Evolutionary conservation across 2,888 invertebrate genomes (phyloP), one percentile per base, ranked within the genome.

Genomic region (Heteromurus nitidus): DNA sequence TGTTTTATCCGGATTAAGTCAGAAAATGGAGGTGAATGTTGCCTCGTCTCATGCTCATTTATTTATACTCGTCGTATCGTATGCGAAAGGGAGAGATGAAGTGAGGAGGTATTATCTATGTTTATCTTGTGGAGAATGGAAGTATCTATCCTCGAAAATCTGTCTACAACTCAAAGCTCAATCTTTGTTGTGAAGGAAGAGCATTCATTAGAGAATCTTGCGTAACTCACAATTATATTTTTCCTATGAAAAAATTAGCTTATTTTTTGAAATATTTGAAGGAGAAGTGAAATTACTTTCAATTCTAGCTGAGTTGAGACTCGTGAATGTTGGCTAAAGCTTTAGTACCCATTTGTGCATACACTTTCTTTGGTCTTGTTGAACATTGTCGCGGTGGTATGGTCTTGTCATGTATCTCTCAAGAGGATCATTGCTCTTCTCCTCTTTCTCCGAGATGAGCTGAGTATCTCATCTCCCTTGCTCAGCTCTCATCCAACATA

Each of bases 1-100:
- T 36, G 7, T 50, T 20, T 18, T 9, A 20, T 50, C 50, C 20
- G 50, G 50, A 50, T 50, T 50, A 20, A 50, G 50, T 50, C 50
- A 50, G 50, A 50, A 50, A 50, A 50, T 3, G 50, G 20, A 50
- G 20, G 20, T 50, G 20, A 50, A 50, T 50, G 20, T 50, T 50
- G 18, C n/a, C 11, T 3, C 20, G 20, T 50, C 20, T 3, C 50
- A 9, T 44, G 16, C 50, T 50, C 50, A 20, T 50, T 50, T 20
- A 50, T 50, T 50, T 50, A 50, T 50, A 50, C 50, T 20, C 18
- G 20, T 20, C 20, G 16, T 20, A n/a, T 7, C 3, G 3, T 7
- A 47, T 3, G 11, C 3, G 47, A 47, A 3, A 47, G 3, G 7
- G 47, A 3, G n/a, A 11, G n/a, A 47, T 11, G n/a, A 7, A 36